Percentiles rank a stretch among this genome's conserved stretches.
phyloP scores from a whole-genome alignment of 2,888 invertebrate genomes.

The Drosophila anomalipes region DNA sequence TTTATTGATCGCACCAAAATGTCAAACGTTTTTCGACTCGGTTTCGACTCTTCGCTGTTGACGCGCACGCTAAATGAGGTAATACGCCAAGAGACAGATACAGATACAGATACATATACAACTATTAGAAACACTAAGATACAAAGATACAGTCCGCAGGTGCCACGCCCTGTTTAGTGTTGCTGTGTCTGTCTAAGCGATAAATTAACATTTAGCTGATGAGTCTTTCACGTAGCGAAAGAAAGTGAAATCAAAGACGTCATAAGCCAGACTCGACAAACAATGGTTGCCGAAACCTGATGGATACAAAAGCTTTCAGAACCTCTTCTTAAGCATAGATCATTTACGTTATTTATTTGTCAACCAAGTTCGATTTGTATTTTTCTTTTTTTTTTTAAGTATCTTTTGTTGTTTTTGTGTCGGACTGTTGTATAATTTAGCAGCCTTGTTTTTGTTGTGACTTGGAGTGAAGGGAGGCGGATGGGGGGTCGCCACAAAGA shows the following conservation, averaged over 20 bases:
- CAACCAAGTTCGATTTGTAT: not conserved
- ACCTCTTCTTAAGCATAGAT: not conserved
- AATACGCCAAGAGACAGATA: constrained; percentile 50
- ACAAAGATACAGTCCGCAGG: constrained; percentile 10
- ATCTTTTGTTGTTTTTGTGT: constrained; percentile 31
- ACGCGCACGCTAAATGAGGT: constrained; percentile 69
- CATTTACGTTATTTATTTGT: not conserved
- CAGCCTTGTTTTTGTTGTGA: constrained; percentile 29
- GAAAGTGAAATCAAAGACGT: constrained; percentile 62
- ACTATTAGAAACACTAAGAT: not conserved
- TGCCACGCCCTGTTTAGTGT: constrained; percentile 54
- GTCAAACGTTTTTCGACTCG: constrained; percentile 76
- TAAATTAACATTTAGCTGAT: constrained; percentile 66
- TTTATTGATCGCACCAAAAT: constrained; percentile 79
- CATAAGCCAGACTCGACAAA: constrained; percentile 12
- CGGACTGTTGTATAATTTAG: constrained; percentile 66
- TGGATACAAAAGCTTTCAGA: not conserved
- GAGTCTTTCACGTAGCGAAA: constrained; percentile 55
- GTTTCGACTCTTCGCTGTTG: constrained; percentile 35
- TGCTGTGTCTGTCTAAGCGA: constrained; percentile 38
- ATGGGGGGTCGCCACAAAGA: constrained; percentile 34
- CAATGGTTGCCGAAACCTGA: not conserved
- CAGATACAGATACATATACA: constrained; percentile 4
- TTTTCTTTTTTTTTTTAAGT: constrained; percentile 6
- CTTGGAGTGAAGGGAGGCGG: not conserved